Conservation (phyloP, 30 jellyfish, hydroid and myxozoan species). For the Pseudorhiza aurosa region DNA sequence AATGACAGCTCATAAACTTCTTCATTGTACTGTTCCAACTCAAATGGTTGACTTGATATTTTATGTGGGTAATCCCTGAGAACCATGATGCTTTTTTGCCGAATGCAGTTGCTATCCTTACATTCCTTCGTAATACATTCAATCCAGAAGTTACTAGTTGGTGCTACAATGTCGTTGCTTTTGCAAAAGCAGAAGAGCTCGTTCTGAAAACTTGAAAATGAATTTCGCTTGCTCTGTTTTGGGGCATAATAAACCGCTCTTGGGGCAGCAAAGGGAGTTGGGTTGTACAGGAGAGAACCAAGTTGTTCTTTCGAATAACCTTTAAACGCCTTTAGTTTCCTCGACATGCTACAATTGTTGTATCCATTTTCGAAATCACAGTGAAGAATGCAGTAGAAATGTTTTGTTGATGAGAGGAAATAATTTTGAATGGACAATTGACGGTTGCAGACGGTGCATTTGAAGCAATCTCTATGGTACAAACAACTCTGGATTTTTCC, state of each 20-base stretch:
- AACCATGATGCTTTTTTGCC: conserved; percentile 42
- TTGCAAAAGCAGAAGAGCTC: conserved; percentile 72
- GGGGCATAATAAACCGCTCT: conserved; percentile 26
- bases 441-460: conserved; percentile 81
- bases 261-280: conserved; percentile 57
- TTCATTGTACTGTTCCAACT: conserved; percentile 90
- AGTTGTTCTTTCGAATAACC: conserved; percentile 66
- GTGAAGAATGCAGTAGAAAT: conserved; percentile 86
- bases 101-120: conserved; percentile 57
- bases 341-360: conserved; percentile 68
- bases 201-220: conserved; percentile 5
- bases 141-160: conserved; percentile 78
- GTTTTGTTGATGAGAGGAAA: conserved; percentile 75
- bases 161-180: conserved; percentile 32
- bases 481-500: conserved; percentile 59
- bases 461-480: conserved; percentile 84
- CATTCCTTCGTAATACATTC: conserved; percentile 86
- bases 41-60: conserved; percentile 65
- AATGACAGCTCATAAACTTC: conserved; percentile 90
- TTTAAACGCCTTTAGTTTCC: conserved; percentile 78
- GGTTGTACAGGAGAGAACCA: conserved; percentile 33
- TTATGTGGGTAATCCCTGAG: conserved; percentile 55
- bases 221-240: background rate
- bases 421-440: conserved; percentile 69
- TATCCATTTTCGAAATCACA: conserved; percentile 79